Conservation (phyloP, 1,140 invertebrate genomes). For the Bicyclus anynana region DNA sequence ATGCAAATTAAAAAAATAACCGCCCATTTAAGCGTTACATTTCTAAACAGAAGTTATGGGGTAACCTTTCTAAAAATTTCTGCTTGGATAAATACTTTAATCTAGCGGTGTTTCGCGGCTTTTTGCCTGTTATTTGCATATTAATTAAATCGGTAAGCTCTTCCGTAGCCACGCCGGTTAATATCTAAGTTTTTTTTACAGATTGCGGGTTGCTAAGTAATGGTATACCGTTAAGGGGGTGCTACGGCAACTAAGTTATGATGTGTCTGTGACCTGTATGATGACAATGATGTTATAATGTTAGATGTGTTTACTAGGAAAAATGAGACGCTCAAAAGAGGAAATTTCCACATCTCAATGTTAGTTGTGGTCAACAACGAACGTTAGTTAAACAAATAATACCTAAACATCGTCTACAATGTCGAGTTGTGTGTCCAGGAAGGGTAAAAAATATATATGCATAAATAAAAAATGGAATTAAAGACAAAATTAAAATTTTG, state of each 20-base stretch:
- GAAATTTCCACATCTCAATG: too few relatives aligned
- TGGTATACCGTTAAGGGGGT: not conserved
- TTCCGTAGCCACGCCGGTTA: slow-evolving; percentile 4
- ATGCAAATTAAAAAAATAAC: slow-evolving; percentile 2
- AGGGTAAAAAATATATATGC: too few relatives aligned
- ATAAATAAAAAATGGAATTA: too few relatives aligned
- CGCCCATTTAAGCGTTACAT: not conserved
- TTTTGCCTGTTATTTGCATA: slow-evolving; percentile 34
- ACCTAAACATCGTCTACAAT: too few relatives aligned
- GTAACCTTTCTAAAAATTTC: slow-evolving; percentile 34
- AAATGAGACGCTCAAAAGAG: too few relatives aligned
- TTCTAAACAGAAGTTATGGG: slow-evolving; percentile 3
- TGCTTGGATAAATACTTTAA: slow-evolving; percentile 40
- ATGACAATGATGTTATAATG: too few relatives aligned
- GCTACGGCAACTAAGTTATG: not conserved
- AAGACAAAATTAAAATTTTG: too few relatives aligned
- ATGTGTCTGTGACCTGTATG: too few relatives aligned
- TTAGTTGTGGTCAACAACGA: too few relatives aligned
- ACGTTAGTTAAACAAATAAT: too few relatives aligned
- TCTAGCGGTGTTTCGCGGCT: slow-evolving; percentile 25
- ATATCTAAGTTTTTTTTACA: slow-evolving; percentile 12
- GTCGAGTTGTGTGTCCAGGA: too few relatives aligned
- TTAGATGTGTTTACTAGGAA: too few relatives aligned
- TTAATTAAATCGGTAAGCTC: slow-evolving; percentile 35
- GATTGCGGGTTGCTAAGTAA: slow-evolving; percentile 19